phyloP scores from a whole-genome alignment of 2,888 invertebrate species.

The Caenorhabditis japonica region DNA sequence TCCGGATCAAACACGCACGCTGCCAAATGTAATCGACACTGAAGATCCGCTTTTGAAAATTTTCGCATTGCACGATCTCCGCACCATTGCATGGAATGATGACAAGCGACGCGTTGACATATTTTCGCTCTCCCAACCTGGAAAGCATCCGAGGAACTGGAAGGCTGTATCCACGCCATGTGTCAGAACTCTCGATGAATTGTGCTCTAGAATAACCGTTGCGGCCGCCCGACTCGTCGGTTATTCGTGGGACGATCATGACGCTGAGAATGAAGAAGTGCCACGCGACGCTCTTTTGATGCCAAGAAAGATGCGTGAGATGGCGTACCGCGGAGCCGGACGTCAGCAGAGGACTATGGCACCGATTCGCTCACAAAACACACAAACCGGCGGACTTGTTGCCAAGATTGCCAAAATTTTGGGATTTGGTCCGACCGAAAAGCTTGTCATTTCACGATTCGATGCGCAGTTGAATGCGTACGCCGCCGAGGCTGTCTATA shows the following conservation, averaged over 20 bases:
- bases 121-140: slow-evolving; percentile 63
- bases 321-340: slow-evolving; percentile 25
- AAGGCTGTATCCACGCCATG: slow-evolving; percentile 48
- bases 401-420: slow-evolving; percentile 10
- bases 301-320: slow-evolving; percentile 49
- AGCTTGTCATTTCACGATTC: slow-evolving; percentile 43
- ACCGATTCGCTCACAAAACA: slow-evolving; percentile 23
- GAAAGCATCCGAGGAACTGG: slow-evolving; percentile 64
- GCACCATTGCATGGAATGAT: slow-evolving; percentile 51
- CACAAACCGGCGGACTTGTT: slow-evolving; percentile 14
- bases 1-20: slow-evolving; percentile 60
- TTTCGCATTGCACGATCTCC: slow-evolving; percentile 60
- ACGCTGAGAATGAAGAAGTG: slow-evolving; percentile 21
- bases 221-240: slow-evolving; percentile 42
- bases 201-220: slow-evolving; percentile 38
- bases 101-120: slow-evolving; percentile 47
- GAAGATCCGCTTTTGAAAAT: slow-evolving; percentile 48
- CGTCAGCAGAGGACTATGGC: slow-evolving; percentile 34
- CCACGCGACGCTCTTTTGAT: slow-evolving; percentile 40
- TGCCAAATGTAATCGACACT: slow-evolving; percentile 58
- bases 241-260: slow-evolving; percentile 42
- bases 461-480: slow-evolving; percentile 45
- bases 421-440: slow-evolving; percentile 9
- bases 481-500: slow-evolving; percentile 55
- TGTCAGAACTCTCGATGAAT: slow-evolving; percentile 47